These are phyloP conservation scores for Acestrorhynchus altus DNA, from an alignment of 2,797 vertebrate genomes.

Conservation along the genomic window DNA sequence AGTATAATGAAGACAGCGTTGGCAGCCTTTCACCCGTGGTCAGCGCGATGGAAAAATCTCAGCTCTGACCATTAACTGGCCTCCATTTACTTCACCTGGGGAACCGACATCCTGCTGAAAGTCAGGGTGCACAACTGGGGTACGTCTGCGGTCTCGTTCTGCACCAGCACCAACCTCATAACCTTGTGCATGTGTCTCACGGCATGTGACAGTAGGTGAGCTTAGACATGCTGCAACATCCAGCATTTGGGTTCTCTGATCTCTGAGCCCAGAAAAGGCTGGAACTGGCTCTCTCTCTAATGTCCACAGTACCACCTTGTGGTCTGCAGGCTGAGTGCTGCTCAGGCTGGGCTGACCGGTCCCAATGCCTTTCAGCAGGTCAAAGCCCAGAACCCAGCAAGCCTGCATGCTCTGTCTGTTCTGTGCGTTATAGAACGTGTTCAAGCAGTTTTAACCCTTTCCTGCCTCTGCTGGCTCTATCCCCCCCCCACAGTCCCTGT, in stretches of 20 bases:
- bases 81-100: not conserved
- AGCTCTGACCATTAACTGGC: not conserved
- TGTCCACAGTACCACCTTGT: conserved; percentile 3
- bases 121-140: not conserved
- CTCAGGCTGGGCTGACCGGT: not conserved
- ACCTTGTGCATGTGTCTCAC: too few relatives aligned
- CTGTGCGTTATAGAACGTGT: not conserved
- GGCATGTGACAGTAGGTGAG: too few relatives aligned
- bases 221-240: not conserved
- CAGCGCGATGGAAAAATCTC: not conserved
- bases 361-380: not conserved
- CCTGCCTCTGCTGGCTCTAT: not conserved
- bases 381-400: not conserved
- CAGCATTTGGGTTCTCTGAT: not conserved
- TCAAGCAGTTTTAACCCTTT: not conserved
- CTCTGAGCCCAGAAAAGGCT: not conserved
- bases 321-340: conserved; percentile 8
- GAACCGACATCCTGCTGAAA: not conserved
- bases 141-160: too few relatives aligned
- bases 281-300: not conserved
- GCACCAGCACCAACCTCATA: too few relatives aligned
- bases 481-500: not conserved
- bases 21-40: not conserved
- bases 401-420: not conserved
- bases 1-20: not conserved